Base-by-base conservation (phyloP, 2,888 invertebrate species). In the Metellina segmentata region DNA sequence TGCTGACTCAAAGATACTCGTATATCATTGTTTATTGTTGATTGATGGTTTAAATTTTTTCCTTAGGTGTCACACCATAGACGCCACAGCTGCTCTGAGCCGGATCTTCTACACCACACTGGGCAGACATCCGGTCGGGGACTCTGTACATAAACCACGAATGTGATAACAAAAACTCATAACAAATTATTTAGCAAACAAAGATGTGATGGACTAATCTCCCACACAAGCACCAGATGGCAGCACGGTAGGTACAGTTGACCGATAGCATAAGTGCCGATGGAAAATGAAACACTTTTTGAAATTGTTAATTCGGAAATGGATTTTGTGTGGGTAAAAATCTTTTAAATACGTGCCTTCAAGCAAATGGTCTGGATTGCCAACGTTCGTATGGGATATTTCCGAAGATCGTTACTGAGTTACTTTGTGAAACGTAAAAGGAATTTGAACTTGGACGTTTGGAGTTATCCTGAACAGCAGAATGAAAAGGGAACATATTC, bases 1-100 rank as follows among this genome's bases (percentile, higher is more conserved):
- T n/a, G n/a, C n/a, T n/a, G n/a, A n/a, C n/a, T n/a, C n/a, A n/a
- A n/a, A n/a, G n/a, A 34, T 34, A 34, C 34, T 34, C 34, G 34
- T 34, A 34, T 4, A 34, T 34, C 34, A 34, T 34, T 34, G 4
- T 34, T 34, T 2, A 34, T 34, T 34, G 34, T 4, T 34, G 34
- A 34, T 34, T 34, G 34, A 34, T 2, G 34, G 34, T 34, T 34
- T 1, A 13, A 11, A 61, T 53, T 34, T 9, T 19, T 16, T 48
- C 90, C 49, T 16, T 34, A 93, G 93, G 87, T 93, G 16, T 93
- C 93, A 13, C 94, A 94, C 70, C 94, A 95, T 93, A 94, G 94
- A 91, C 93, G 94, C 13, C 95, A 94, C 94, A 95, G 95, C 88
- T 94, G 94, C 7, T 95, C 95, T 2, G 94, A 94, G 61, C 95